Evolutionary conservation across 64 coral and sea anemone genomes (phyloP).

Genomic region (Orbicella faveolata): DNA sequence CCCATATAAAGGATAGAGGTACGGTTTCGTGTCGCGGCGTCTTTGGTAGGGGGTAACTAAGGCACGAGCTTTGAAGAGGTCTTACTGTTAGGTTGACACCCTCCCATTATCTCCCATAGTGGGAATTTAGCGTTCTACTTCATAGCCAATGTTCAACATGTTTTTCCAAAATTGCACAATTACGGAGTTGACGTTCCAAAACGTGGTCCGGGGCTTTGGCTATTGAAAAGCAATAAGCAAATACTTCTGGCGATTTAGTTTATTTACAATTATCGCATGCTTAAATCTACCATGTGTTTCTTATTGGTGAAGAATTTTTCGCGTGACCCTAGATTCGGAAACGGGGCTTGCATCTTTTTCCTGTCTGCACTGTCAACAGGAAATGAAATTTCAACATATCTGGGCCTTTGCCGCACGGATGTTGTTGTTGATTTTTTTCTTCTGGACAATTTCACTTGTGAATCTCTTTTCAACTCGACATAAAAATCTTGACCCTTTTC

Average conservation of each 20-base stretch:
- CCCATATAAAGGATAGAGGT: slow-evolving; percentile 10
- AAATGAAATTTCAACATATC: slow-evolving; percentile 25
- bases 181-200: neutral
- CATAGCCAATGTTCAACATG: neutral
- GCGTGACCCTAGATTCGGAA: slow-evolving; percentile 37
- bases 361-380: slow-evolving; percentile 44
- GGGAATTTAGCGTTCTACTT: slow-evolving; percentile 45
- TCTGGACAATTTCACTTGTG: neutral
- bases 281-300: slow-evolving; percentile 47
- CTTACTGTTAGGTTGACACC: slow-evolving; percentile 39
- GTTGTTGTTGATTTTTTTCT: neutral
- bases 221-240: slow-evolving; percentile 43
- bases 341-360: slow-evolving; percentile 29
- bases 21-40: slow-evolving; percentile 15
- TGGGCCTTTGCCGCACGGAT: neutral
- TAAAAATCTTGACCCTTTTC: slow-evolving; percentile 34
- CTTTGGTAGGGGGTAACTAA: slow-evolving; percentile 43
- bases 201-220: neutral
- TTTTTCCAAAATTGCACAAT: slow-evolving; percentile 28
- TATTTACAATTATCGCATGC: slow-evolving; percentile 10
- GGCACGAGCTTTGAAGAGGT: slow-evolving; percentile 47
- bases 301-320: slow-evolving; percentile 25
- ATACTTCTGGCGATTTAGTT: slow-evolving; percentile 24
- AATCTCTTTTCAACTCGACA: slow-evolving; percentile 5
- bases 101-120: slow-evolving; percentile 41